Percentiles rank a stretch among this genome's conserved stretches.
phyloP scores from a whole-genome alignment of 1,140 invertebrate genomes.

The Babylonia areolata region DNA sequence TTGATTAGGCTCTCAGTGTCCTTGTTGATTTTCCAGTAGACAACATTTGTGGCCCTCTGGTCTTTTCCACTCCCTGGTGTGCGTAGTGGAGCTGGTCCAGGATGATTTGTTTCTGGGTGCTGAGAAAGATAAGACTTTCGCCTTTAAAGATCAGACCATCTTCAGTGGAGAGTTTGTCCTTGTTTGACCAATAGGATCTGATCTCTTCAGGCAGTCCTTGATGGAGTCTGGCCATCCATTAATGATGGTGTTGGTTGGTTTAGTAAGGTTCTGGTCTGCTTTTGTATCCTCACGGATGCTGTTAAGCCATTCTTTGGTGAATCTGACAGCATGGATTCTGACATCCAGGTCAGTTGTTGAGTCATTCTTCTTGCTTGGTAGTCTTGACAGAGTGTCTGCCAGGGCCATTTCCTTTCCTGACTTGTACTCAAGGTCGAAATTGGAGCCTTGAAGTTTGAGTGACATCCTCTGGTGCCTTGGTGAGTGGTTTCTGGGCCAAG shows the following conservation, averaged over 20 bases:
- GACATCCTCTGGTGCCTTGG: constrained; percentile 72
- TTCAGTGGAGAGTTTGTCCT: constrained; percentile 46
- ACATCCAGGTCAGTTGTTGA: not conserved
- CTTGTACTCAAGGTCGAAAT: constrained; percentile 66
- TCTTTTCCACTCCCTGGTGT: constrained; percentile 77
- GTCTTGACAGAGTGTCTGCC: constrained; percentile 51
- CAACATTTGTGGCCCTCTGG: constrained; percentile 66
- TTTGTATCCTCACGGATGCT: constrained; percentile 9
- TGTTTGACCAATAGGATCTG: constrained; percentile 62
- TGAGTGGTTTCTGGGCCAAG: constrained; percentile 56
- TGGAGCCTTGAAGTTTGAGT: constrained; percentile 66
- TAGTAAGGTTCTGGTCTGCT: constrained; percentile 29
- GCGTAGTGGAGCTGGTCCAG: constrained; percentile 75
- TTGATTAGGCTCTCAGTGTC: constrained; percentile 74
- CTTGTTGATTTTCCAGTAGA: constrained; percentile 75
- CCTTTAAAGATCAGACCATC: constrained; percentile 55
- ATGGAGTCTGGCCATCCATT: constrained; percentile 25
- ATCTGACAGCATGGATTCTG: constrained; percentile 37
- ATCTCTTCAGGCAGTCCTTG: constrained; percentile 32
- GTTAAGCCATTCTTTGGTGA: not conserved
- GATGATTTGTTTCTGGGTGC: constrained; percentile 65
- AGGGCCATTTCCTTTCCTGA: constrained; percentile 45
- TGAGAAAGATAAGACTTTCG: constrained; percentile 71
- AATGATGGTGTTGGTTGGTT: constrained; percentile 1
- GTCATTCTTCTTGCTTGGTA: constrained; percentile 12